A percentile compares a stretch with the other conserved stretches of the same genome.
These are phyloP conservation scores for Diachasmimorpha longicaudata DNA, from an alignment of 1,140 invertebrate species.

Conservation along the genomic window DNA sequence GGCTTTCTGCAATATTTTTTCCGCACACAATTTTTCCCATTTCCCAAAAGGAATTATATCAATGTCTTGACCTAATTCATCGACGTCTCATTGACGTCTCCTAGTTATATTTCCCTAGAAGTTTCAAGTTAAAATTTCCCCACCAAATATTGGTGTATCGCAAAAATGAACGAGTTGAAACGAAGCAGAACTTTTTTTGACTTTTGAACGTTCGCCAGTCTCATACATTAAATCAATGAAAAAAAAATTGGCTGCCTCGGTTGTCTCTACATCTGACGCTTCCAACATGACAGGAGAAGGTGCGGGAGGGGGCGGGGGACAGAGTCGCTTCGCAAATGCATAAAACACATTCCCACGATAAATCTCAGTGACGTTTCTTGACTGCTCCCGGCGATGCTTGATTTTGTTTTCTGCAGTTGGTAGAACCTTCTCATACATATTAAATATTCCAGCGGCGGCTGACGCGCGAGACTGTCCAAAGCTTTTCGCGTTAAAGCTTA, in stretches of 20 bases:
- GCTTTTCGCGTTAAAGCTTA: constrained; percentile 22
- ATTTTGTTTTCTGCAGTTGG: constrained; percentile 18
- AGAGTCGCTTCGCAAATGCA: constrained; percentile 6
- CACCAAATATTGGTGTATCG: neutral
- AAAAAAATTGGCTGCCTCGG: neutral
- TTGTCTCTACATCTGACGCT: too few relatives aligned
- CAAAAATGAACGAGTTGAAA: neutral
- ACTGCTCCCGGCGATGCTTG: constrained; percentile 16
- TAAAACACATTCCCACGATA: constrained; percentile 26
- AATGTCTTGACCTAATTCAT: too few relatives aligned
- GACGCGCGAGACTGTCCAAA: constrained; percentile 14
- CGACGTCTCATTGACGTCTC: too few relatives aligned
- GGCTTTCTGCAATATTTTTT: neutral
- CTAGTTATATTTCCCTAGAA: too few relatives aligned
- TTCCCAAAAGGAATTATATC: neutral
- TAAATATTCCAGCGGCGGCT: constrained; percentile 24
- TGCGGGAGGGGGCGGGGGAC: neutral
- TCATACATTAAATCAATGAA: neutral
- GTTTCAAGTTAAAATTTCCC: neutral
- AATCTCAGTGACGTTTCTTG: constrained; percentile 24
- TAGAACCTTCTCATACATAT: constrained; percentile 26
- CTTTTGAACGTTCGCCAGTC: neutral
- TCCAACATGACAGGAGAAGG: neutral
- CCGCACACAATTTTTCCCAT: neutral
- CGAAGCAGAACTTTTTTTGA: neutral